Evolutionary conservation across 2,113 vertebrate genomes (phyloP).

Genomic region (Marmota monax): DNA sequence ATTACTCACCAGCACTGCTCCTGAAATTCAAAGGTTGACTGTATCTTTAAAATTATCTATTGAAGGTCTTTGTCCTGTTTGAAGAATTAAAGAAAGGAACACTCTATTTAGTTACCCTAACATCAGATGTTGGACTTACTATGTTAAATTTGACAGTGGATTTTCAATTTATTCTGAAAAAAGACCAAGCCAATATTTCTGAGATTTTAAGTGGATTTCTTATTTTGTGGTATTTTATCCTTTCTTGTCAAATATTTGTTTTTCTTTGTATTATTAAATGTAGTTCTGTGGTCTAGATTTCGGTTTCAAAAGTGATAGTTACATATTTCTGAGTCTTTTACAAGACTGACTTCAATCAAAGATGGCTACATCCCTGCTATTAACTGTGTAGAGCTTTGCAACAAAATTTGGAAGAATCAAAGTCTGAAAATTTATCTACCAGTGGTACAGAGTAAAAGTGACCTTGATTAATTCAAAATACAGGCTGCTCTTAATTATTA

Average conservation of each 20-base stretch:
- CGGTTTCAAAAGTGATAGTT: constrained; percentile 14
- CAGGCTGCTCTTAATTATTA: background rate
- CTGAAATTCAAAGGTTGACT: background rate
- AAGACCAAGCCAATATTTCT: background rate
- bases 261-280: background rate
- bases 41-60: constrained; percentile 27
- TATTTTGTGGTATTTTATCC: background rate
- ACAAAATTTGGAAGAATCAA: background rate
- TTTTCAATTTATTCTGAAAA: constrained; percentile 21
- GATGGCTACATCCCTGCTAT: background rate
- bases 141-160: background rate
- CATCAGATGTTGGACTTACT: background rate
- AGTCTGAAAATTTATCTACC: background rate
- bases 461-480: background rate
- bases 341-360: background rate
- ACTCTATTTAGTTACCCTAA: background rate
- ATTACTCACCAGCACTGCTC: background rate
- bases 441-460: background rate
- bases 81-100: background rate
- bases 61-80: background rate
- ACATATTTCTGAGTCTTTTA: background rate
- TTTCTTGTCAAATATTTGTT: background rate
- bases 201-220: background rate
- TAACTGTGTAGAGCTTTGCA: background rate
- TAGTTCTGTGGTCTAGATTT: background rate